Evolutionary conservation across 37 sponge, comb jelly and placozoan genomes (phyloP), one percentile per base, ranked within the genome.

Genomic region (Cladorhizidae sp.): DNA sequence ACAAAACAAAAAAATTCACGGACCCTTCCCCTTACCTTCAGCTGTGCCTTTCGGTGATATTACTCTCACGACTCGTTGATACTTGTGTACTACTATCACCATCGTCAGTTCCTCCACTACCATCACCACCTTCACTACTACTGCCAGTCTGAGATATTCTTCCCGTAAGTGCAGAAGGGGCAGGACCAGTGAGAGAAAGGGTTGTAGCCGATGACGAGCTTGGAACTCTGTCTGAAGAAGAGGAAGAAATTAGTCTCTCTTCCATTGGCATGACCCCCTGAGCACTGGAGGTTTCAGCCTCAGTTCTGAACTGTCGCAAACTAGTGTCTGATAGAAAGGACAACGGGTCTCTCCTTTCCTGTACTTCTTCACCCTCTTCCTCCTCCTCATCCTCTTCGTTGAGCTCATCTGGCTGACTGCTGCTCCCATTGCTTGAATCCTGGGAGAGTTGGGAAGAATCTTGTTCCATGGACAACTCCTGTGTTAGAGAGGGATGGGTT

Each of bases 351-450:
- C 49, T 45, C 49, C 49, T 45, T 45, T 45, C 35, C 1, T 33
- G 31, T 15, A 29, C 32, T 15, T 65, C 65, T 35, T 35, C 31
- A 22, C 28, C 57, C 1, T 65, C 32, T 15, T 65, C 65, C 17
- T 35, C 31, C 31, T 65, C 57, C 32, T 28, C 33, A 18, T 65
- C 78, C 63, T 71, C 82, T 57, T 35, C 73, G 26, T 64, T 64
- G 9, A 54, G 33, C 29, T 74, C 54, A 75, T 74, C 75, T 28
- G 62, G 75, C 36, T 83, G 68, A 72, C 82, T 81, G 33, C 41
- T 81, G 43, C 75, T 83, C 1, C 82, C 82, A 58, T 81, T 81
- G 42, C 82, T 81, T 5, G 73, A 73, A 38, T 81, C 82, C 21
- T 45, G 72, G 50, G 81, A 80, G 31, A 61, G 59, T 18, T 28